These are phyloP conservation scores for Limanda limanda DNA, from an alignment of 2,113 vertebrate species.

Conservation along the genomic window DNA sequence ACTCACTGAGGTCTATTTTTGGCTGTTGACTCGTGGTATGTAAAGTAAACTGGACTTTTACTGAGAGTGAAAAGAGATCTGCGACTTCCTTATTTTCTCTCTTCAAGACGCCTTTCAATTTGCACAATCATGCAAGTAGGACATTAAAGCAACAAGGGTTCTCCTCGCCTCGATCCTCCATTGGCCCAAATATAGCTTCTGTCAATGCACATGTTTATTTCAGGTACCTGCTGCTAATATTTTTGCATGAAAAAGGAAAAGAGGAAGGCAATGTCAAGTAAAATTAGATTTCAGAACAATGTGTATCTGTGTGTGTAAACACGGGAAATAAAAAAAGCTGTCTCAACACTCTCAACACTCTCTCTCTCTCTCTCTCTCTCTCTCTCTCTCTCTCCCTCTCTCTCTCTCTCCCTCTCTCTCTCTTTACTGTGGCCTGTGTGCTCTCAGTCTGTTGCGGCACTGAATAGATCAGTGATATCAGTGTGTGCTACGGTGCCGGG, in stretches of 20 bases:
- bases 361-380: not conserved
- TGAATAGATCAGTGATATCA: constrained; percentile 21
- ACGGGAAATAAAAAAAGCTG: not conserved
- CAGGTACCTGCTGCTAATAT: too few species aligned
- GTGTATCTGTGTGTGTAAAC: not conserved
- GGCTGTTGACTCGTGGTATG: not conserved
- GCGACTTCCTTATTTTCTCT: constrained; percentile 38
- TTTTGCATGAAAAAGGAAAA: too few species aligned
- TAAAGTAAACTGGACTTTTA: constrained; percentile 16
- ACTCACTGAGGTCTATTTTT: not conserved
- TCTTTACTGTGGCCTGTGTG: constrained; percentile 15
- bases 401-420: too few species aligned
- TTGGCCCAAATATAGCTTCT: too few species aligned
- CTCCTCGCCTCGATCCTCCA: too few species aligned
- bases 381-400: too few species aligned
- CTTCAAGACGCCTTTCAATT: not conserved
- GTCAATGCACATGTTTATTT: too few species aligned
- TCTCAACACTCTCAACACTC: not conserved
- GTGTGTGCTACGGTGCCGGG: constrained; percentile 4
- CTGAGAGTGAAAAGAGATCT: not conserved
- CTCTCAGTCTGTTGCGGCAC: not conserved
- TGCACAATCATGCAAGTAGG: constrained; percentile 55
- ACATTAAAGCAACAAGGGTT: not conserved
- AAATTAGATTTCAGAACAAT: too few species aligned
- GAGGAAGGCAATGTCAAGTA: too few species aligned